A percentile compares a stretch with the other conserved stretches of the same genome.
Conservation (phyloP, 2,888 invertebrate species). For the Papilio protenor region DNA sequence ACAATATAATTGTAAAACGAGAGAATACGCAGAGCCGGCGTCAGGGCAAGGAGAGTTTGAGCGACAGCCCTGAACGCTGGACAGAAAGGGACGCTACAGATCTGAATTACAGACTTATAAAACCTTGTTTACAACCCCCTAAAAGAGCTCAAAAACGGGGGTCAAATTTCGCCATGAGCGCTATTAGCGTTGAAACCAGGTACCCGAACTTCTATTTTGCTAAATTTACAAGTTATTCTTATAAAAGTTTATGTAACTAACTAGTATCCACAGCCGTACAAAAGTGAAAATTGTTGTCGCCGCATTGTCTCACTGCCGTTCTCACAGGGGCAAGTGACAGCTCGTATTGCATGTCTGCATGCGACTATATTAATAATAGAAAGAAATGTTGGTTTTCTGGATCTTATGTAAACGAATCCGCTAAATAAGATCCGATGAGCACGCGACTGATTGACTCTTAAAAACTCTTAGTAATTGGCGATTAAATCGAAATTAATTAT, state of each 20-base stretch:
- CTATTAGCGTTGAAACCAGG: not conserved
- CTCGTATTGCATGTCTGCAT: constrained; percentile 25
- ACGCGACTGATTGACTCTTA: not conserved
- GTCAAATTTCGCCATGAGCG: not conserved
- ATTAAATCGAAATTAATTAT: not conserved
- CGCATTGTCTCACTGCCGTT: constrained; percentile 33
- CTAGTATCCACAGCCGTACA: constrained; percentile 5
- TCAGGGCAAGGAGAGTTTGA: no score
- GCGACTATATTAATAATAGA: constrained; percentile 9
- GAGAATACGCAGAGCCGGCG: no score
- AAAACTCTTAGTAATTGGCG: not conserved
- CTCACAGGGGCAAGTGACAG: constrained; percentile 27
- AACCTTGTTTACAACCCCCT: not conserved
- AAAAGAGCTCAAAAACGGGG: not conserved
- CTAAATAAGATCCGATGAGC: not conserved
- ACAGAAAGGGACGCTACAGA: no score
- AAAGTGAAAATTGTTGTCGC: constrained; percentile 39
- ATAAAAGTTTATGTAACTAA: not conserved
- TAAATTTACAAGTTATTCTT: not conserved
- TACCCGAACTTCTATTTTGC: no score
- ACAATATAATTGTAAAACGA: no score
- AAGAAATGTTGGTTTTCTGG: constrained; percentile 1
- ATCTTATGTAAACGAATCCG: constrained; percentile 3
- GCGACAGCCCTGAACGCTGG: no score
- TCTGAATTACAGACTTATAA: no score